phyloP scores from a whole-genome alignment of 1,140 invertebrate genomes.

The Colletes latitarsis region DNA sequence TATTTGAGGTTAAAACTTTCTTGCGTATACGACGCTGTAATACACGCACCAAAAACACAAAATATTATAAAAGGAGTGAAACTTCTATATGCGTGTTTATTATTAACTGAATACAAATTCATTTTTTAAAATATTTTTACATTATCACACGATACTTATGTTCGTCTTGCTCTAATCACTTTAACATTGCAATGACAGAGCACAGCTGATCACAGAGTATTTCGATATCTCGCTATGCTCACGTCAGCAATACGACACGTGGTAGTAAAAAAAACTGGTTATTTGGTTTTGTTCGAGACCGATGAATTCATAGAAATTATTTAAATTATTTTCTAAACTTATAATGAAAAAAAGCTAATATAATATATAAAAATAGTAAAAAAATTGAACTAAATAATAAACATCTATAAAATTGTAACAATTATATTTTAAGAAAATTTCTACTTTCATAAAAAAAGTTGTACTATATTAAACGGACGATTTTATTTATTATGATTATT shows the following conservation, averaged over 20 bases:
- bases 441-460: not conserved
- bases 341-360: not conserved
- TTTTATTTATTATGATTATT: conserved; percentile 38
- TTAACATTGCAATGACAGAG: not conserved
- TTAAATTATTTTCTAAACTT: not conserved
- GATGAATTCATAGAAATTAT: not conserved
- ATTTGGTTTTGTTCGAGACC: not conserved
- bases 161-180: not conserved
- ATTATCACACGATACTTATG: conserved; percentile 15
- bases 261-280: not conserved
- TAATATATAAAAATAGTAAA: not conserved
- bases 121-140: conserved; percentile 46
- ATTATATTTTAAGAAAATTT: conserved; percentile 6
- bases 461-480: not conserved
- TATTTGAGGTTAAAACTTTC: conserved; percentile 48
- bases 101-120: conserved; percentile 20
- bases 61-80: conserved; percentile 14
- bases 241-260: conserved; percentile 9
- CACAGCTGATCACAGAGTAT: conserved; percentile 26
- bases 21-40: not conserved
- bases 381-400: not conserved
- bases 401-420: not conserved
- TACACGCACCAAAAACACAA: conserved; percentile 11
- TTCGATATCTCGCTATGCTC: conserved; percentile 27
- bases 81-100: conserved; percentile 5